A percentile compares a stretch with the other conserved stretches of the same genome.
These are phyloP conservation scores for Hetaerina titia DNA, from an alignment of 2,888 invertebrate genomes.

Conservation along the genomic window DNA sequence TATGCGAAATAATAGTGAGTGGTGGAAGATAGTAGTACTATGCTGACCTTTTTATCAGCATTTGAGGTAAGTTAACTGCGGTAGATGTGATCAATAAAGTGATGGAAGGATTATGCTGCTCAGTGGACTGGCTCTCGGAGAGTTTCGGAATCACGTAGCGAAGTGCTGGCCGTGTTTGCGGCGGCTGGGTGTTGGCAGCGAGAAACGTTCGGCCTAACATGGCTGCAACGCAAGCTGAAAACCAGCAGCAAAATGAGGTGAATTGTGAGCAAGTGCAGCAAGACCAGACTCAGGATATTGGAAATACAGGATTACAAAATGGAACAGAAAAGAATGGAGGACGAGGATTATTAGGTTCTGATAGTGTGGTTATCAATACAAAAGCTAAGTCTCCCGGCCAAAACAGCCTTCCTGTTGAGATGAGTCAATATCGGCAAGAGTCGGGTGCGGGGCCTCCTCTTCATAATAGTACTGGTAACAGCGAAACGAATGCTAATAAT, in stretches of 20 bases:
- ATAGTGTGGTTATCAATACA: slow-evolving; percentile 81
- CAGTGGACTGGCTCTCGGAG: slow-evolving; percentile 72
- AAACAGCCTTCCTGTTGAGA: slow-evolving; percentile 80
- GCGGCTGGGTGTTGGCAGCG: slow-evolving; percentile 82
- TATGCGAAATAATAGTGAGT: slow-evolving; percentile 86
- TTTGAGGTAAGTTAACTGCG: slow-evolving; percentile 70
- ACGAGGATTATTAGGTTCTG: slow-evolving; percentile 78
- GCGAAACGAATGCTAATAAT: slow-evolving; percentile 73
- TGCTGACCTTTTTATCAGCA: slow-evolving; percentile 71
- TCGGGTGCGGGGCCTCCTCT: slow-evolving; percentile 80
- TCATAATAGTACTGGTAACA: slow-evolving; percentile 73
- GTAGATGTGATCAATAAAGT: slow-evolving; percentile 72
- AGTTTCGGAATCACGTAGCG: slow-evolving; percentile 74
- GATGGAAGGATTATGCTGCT: slow-evolving; percentile 73
- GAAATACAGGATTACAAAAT: slow-evolving; percentile 85
- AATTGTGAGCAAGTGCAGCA: slow-evolving; percentile 84
- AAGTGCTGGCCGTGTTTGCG: slow-evolving; percentile 78
- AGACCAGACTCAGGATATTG: slow-evolving; percentile 84
- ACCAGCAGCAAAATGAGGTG: slow-evolving; percentile 86
- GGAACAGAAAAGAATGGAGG: slow-evolving; percentile 87
- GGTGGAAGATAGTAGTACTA: slow-evolving; percentile 76
- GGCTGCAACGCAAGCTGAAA: slow-evolving; percentile 92
- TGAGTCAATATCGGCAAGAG: slow-evolving; percentile 87
- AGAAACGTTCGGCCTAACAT: slow-evolving; percentile 82
- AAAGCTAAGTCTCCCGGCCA: slow-evolving; percentile 82